These are phyloP conservation scores for Brachylomia viminalis DNA, from an alignment of 2,888 invertebrate genomes.

Conservation along the genomic window DNA sequence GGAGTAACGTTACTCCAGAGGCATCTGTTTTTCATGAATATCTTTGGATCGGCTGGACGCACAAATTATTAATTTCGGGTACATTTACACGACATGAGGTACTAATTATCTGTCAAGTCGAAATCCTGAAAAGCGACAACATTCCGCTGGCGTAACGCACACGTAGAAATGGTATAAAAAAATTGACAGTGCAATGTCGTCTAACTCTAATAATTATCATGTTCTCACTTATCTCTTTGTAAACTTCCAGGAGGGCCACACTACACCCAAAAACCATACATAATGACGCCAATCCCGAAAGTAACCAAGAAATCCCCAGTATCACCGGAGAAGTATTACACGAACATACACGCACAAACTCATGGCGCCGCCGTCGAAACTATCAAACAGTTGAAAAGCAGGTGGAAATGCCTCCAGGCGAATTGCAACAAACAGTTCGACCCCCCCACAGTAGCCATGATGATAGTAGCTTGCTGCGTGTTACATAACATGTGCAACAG, in stretches of 20 bases:
- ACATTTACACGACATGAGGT: too few species aligned
- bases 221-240: background rate
- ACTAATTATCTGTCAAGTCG: too few species aligned
- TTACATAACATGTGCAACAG: constrained; percentile 83
- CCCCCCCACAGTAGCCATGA: constrained; percentile 80
- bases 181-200: too few species aligned
- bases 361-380: constrained; percentile 78
- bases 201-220: background rate
- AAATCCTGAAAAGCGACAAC: too few species aligned
- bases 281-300: constrained; percentile 86
- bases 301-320: constrained; percentile 85
- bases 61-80: too few species aligned
- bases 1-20: too few species aligned
- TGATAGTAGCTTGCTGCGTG: constrained; percentile 83
- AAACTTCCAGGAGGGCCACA: constrained; percentile 79
- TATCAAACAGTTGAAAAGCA: constrained; percentile 84
- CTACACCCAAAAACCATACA: constrained; percentile 82
- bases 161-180: too few species aligned
- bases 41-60: too few species aligned
- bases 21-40: too few species aligned
- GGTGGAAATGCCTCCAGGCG: constrained; percentile 87
- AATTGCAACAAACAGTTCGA: constrained; percentile 86
- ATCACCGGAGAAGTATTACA: constrained; percentile 85
- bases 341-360: constrained; percentile 79
- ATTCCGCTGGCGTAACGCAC: too few species aligned